Conservation (phyloP, 2,113 vertebrate species). For the Myrmecobius fasciatus region DNA sequence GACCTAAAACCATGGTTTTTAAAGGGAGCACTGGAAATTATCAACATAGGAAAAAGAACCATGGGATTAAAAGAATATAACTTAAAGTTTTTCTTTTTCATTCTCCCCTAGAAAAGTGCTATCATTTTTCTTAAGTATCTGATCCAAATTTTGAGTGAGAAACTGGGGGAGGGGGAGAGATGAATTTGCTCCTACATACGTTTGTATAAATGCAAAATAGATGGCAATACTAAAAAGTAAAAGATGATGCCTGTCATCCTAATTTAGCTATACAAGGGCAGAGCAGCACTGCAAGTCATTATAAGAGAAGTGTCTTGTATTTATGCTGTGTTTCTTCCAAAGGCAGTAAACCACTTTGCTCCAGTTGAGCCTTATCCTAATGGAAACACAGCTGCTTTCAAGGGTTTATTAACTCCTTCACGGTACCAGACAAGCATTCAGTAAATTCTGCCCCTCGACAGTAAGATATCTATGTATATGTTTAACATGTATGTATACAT, state of each 20-base stretch:
- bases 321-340: background rate
- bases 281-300: background rate
- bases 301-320: background rate
- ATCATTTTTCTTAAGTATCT: constrained; percentile 53
- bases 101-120: background rate
- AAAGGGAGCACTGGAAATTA: constrained; percentile 62
- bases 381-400: constrained; percentile 44
- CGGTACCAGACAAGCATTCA: background rate
- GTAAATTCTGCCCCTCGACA: background rate
- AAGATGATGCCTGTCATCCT: background rate
- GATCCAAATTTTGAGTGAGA: constrained; percentile 58
- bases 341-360: constrained; percentile 28
- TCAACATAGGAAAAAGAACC: constrained; percentile 43
- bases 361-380: constrained; percentile 3
- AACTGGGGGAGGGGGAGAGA: constrained; percentile 31
- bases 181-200: constrained; percentile 57
- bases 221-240: constrained; percentile 54
- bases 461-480: too few relatives aligned
- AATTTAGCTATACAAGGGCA: constrained; percentile 13
- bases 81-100: constrained; percentile 44
- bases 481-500: background rate
- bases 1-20: constrained; percentile 51
- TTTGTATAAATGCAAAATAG: constrained; percentile 68
- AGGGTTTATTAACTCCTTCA: constrained; percentile 43
- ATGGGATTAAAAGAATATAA: constrained; percentile 58